These are phyloP conservation scores for Cabera pusaria DNA, from an alignment of 2,888 invertebrate genomes.

Conservation along the genomic window DNA sequence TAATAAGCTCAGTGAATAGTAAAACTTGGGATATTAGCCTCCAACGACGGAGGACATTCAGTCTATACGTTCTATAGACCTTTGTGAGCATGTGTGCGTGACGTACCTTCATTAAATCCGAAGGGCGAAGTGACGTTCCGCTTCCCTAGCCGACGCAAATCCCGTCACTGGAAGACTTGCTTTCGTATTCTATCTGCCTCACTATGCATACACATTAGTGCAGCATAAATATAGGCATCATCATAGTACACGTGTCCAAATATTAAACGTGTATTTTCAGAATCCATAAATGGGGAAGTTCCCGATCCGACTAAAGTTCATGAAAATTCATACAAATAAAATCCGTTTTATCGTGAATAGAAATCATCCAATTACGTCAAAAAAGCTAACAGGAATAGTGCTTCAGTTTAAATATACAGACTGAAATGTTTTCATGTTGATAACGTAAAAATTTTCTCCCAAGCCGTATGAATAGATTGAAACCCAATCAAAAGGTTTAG, in stretches of 20 bases:
- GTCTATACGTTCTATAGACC: conserved; percentile 8
- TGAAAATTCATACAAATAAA: too few relatives aligned
- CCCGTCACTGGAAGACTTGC: conserved; percentile 26
- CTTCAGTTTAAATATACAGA: neutral
- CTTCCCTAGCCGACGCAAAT: conserved; percentile 51
- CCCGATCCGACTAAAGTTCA: too few relatives aligned
- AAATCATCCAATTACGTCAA: neutral
- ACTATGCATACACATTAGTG: too few relatives aligned
- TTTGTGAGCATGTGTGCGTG: conserved; percentile 40
- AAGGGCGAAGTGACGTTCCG: conserved; percentile 44
- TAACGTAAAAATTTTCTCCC: neutral
- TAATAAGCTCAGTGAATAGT: conserved; percentile 26
- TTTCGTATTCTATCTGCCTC: conserved; percentile 4
- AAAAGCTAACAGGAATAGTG: neutral
- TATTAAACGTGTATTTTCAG: conserved; percentile 1
- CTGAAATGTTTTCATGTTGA: conserved; percentile 2
- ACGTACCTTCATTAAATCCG: conserved; percentile 46
- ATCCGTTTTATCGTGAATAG: too few relatives aligned
- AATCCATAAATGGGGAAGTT: neutral
- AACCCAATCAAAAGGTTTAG: conserved; percentile 8
- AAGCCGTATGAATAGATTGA: conserved; percentile 1
- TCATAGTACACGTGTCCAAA: neutral
- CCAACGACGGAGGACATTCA: conserved; percentile 16
- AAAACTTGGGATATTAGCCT: conserved; percentile 28
- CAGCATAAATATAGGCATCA: too few relatives aligned